Conservation (phyloP, 2,888 invertebrate species). For the Actias luna region DNA sequence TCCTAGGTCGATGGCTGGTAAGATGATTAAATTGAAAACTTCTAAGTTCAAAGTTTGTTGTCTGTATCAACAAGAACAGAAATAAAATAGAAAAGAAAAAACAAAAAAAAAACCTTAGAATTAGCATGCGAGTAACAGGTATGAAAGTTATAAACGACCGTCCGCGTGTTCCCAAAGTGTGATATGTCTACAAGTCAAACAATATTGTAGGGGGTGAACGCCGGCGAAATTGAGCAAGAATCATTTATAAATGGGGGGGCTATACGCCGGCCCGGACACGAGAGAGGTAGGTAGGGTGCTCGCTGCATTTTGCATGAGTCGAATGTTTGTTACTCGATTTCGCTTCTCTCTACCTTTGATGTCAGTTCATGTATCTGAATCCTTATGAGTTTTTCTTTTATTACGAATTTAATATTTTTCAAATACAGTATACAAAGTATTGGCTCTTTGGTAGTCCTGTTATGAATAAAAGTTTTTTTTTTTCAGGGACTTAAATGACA, state of each 20-base stretch:
- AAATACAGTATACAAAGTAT: not conserved
- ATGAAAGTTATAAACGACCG: slow-evolving; percentile 9
- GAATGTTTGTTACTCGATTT: slow-evolving; percentile 53
- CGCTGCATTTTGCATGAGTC: slow-evolving; percentile 74
- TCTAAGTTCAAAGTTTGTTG: too few species aligned
- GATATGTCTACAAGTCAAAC: slow-evolving; percentile 64
- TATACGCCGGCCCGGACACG: slow-evolving; percentile 38
- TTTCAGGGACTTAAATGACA: too few species aligned
- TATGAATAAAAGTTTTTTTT: too few species aligned
- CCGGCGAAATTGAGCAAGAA: slow-evolving; percentile 70
- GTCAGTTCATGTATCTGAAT: slow-evolving; percentile 5
- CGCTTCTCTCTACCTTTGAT: slow-evolving; percentile 23
- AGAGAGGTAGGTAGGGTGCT: slow-evolving; percentile 54
- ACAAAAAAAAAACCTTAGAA: too few species aligned
- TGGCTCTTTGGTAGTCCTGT: slow-evolving; percentile 20
- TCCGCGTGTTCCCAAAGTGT: slow-evolving; percentile 22
- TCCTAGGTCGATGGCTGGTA: too few species aligned
- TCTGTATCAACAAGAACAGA: too few species aligned
- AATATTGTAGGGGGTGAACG: slow-evolving; percentile 56
- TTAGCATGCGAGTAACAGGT: slow-evolving; percentile 6
- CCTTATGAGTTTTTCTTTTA: slow-evolving; percentile 6
- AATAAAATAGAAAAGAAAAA: too few species aligned
- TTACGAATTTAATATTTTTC: not conserved
- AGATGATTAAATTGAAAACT: too few species aligned
- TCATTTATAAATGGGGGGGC: slow-evolving; percentile 74